Evolutionary conservation across 1,140 invertebrate genomes (phyloP), one percentile per base, ranked within the genome.

Genomic region (Geopemphigus sp.): DNA sequence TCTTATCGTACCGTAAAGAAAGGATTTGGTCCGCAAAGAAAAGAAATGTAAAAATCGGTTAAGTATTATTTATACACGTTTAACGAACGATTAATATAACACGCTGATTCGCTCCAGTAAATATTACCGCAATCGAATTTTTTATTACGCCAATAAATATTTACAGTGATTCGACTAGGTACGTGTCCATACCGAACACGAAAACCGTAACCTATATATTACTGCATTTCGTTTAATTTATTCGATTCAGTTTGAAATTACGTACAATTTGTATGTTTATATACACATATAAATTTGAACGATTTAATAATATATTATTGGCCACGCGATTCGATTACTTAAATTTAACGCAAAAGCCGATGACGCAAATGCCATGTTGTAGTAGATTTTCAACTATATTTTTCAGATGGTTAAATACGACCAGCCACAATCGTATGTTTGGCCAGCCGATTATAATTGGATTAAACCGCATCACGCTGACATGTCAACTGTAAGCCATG

Each of bases 371-470:
- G 5, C 26, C 26, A 59, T 19, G 24, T 57, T 26, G 8, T 63
- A 19, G 5, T 54, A 54, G 4, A 17, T 54, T 54, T 8, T n/a
- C 39, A 12, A n/a, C 19, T 39, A n/a, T 17, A 32, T n/a, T 26
- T 78, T 24, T 78, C 32, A 78, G 74, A 78, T 78, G 74, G 57
- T 24, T 63, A 12, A 78, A 59, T 59, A 74, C 74, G 45, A 78
- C 14, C 74, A 78, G 26, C 57, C 56, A 11, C 66, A 81, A 22
- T 82, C 82, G 11, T 82, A 80, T 24, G 82, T 81, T 50, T 82
- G 68, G 68, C 82, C 82, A n/a, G 26, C 80, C 19, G 81, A 82
- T 76, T 81, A 82, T 76, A 82, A 82, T 22, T 82, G 82, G 82
- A 64, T 73, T 24, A 78, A 72, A 72, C 68, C 68, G 24, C 47